Conservation (phyloP, 2,888 invertebrate genomes). For the Drosophila basisetae region DNA sequence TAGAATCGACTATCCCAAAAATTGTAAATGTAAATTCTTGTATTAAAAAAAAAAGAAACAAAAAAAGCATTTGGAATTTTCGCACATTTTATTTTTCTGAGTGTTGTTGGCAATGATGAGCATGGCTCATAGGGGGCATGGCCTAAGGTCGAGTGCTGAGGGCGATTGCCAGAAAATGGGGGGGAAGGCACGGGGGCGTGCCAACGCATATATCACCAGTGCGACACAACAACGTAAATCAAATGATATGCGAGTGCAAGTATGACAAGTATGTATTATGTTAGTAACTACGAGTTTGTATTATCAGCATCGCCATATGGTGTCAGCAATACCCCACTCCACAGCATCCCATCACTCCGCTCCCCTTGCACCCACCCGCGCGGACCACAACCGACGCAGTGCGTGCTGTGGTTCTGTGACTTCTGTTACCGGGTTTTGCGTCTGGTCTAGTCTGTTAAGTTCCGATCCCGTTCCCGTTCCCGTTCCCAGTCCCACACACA, state of each 20-base stretch:
- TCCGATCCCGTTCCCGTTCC: slow-evolving; percentile 16
- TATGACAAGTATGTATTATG: slow-evolving; percentile 79
- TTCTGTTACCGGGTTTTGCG: slow-evolving; percentile 9
- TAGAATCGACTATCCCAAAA: neutral
- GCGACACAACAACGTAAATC: slow-evolving; percentile 75
- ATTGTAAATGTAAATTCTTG: neutral
- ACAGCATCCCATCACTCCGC: neutral
- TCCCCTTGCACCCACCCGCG: neutral
- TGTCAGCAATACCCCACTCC: slow-evolving; percentile 6
- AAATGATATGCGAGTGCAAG: slow-evolving; percentile 79
- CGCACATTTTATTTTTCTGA: neutral
- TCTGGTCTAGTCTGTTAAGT: slow-evolving; percentile 13
- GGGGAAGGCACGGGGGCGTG: slow-evolving; percentile 28
- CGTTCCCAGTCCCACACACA: neutral
- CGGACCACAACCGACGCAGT: slow-evolving; percentile 10
- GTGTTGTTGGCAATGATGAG: slow-evolving; percentile 31
- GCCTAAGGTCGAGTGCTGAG: neutral
- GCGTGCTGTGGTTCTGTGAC: slow-evolving; percentile 36
- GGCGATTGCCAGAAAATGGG: neutral
- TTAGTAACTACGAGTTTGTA: slow-evolving; percentile 67
- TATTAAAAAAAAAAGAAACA: neutral
- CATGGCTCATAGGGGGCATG: slow-evolving; percentile 9
- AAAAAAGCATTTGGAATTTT: neutral
- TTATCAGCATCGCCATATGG: slow-evolving; percentile 73
- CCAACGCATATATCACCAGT: slow-evolving; percentile 73